phyloP scores from a whole-genome alignment of 2,888 invertebrate genomes.

The Germaria angustata region DNA sequence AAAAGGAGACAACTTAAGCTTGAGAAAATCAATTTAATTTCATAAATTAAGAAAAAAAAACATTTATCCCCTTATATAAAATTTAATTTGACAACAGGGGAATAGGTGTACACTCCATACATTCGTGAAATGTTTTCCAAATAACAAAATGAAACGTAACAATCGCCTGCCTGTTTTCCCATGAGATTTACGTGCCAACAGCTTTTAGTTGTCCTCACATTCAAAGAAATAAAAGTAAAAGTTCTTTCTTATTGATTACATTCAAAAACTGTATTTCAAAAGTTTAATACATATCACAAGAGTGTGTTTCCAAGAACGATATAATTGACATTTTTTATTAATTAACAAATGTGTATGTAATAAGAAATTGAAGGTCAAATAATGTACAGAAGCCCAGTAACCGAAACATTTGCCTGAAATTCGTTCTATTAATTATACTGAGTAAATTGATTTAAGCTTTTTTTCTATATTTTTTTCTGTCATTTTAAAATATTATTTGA shows the following conservation, averaged over 20 bases:
- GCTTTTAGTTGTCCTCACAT: not conserved
- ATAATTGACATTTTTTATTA: not conserved
- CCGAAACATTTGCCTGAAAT: too few relatives aligned
- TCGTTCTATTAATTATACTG: too few relatives aligned
- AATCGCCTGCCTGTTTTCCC: conserved; percentile 2
- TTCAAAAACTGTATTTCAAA: too few relatives aligned
- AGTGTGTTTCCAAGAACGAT: not conserved
- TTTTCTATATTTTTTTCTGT: too few relatives aligned
- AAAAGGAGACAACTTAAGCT: too few relatives aligned
- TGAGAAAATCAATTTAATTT: too few relatives aligned
- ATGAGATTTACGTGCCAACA: not conserved
- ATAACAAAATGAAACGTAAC: not conserved
- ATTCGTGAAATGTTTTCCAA: not conserved
- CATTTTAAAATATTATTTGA: too few relatives aligned
- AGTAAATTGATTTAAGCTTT: too few relatives aligned
- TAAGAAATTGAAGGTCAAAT: not conserved
- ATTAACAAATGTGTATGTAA: not conserved
- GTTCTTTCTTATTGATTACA: too few relatives aligned
- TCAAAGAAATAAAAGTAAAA: not conserved
- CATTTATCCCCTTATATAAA: too few relatives aligned
- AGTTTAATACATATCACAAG: not conserved
- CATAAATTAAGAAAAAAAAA: too few relatives aligned
- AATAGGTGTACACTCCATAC: not conserved
- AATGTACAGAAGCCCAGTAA: too few relatives aligned
- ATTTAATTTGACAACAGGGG: not conserved